phyloP scores from a whole-genome alignment of 2,888 invertebrate genomes.

The Gerris lacustris region DNA sequence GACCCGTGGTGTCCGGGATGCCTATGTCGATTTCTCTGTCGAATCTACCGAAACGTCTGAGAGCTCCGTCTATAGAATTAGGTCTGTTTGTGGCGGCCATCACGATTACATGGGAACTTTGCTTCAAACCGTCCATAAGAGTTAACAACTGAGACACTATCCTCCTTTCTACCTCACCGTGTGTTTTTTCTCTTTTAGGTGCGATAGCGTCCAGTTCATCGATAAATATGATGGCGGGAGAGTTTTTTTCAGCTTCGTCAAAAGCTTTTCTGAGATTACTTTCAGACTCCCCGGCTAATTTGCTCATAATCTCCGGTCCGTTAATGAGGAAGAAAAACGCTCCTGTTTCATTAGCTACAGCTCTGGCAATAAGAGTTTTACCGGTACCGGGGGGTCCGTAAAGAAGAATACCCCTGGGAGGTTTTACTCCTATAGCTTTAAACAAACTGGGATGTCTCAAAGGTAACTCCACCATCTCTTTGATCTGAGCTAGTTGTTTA shows the following conservation, averaged over 20 bases:
- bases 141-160: conserved; percentile 96
- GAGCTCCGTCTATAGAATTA: conserved; percentile 93
- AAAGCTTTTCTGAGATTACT: conserved; percentile 97
- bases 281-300: conserved; percentile 96
- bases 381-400: conserved; percentile 94
- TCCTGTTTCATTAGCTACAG: conserved; percentile 97
- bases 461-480: conserved; percentile 99
- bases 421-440: conserved; percentile 98
- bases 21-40: conserved; percentile 99
- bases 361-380: conserved; percentile 94
- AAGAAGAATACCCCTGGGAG: conserved; percentile 90
- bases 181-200: conserved; percentile 97
- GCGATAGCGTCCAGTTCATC: conserved; percentile 98
- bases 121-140: conserved; percentile 98
- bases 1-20: conserved; percentile 94
- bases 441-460: conserved; percentile 94
- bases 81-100: conserved; percentile 99
- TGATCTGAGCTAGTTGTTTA: conserved; percentile 96
- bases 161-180: conserved; percentile 93
- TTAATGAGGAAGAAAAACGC: conserved; percentile 99
- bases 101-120: conserved; percentile 94
- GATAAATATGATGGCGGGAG: conserved; percentile 97
- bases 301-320: conserved; percentile 98
- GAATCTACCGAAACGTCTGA: conserved; percentile 93
- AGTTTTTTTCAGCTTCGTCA: conserved; percentile 98